Evolutionary conservation across 2,797 vertebrate species (phyloP).

Genomic region (Microctenopoma steveboyesi): DNA sequence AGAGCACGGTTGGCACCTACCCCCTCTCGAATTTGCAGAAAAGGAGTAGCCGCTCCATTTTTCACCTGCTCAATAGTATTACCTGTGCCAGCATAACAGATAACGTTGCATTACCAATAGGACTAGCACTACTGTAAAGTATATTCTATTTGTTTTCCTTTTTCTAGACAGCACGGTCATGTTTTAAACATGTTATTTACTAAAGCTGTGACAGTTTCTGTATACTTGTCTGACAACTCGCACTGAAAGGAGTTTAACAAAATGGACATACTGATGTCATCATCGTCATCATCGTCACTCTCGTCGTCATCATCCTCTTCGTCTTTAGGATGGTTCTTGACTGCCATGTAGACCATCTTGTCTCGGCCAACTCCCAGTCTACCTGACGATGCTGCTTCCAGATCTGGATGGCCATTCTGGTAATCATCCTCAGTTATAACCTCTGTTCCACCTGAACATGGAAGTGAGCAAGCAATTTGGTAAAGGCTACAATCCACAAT

Average conservation of each 20-base stretch:
- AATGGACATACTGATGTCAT: slow-evolving; percentile 89
- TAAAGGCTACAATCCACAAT: background rate
- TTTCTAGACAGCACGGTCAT: background rate
- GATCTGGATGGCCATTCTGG: slow-evolving; percentile 92
- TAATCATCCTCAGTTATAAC: slow-evolving; percentile 98
- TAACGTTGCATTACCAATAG: background rate
- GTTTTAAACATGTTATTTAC: background rate
- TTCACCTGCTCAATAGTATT: slow-evolving; percentile 93
- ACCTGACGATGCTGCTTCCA: slow-evolving; percentile 90
- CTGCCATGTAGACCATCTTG: slow-evolving; percentile 99
- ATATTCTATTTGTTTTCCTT: background rate
- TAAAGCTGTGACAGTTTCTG: background rate
- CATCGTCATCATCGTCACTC: slow-evolving; percentile 65
- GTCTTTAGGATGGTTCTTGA: slow-evolving; percentile 94
- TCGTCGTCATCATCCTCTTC: slow-evolving; percentile 80
- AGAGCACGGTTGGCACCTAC: slow-evolving; percentile 90
- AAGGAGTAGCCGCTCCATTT: slow-evolving; percentile 90
- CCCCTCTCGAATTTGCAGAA: slow-evolving; percentile 95
- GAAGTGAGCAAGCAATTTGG: slow-evolving; percentile 6
- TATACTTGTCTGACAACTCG: background rate
- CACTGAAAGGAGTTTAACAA: background rate
- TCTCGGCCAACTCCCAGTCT: slow-evolving; percentile 91
- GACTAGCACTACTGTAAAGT: background rate
- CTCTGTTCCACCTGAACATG: slow-evolving; percentile 91
- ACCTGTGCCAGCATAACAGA: slow-evolving; percentile 81